A percentile compares a stretch with the other conserved stretches of the same genome.
phyloP scores from a whole-genome alignment of 1,140 invertebrate genomes.

The Carcinoscorpius rotundicauda region DNA sequence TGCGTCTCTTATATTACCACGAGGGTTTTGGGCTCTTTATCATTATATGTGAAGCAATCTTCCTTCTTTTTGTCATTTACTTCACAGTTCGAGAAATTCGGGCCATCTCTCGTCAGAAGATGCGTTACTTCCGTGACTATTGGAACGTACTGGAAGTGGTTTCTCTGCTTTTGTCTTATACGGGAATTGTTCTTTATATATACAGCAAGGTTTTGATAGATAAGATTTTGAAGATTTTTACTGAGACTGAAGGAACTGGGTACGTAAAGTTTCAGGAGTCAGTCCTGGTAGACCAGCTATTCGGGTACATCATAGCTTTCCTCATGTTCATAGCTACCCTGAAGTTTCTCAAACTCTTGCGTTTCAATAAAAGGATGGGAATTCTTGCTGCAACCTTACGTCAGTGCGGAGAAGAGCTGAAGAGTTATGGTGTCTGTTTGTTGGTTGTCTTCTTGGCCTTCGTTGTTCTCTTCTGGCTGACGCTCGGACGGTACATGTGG shows the following conservation, averaged over 20 bases:
- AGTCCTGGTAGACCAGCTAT: constrained; percentile 37
- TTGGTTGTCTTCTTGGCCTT: constrained; percentile 30
- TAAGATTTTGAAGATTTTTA: constrained; percentile 32
- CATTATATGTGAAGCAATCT: constrained; percentile 30
- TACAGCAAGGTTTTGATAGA: constrained; percentile 31
- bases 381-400: constrained; percentile 31
- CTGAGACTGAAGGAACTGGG: constrained; percentile 35
- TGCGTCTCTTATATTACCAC: constrained; percentile 29
- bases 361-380: constrained; percentile 41
- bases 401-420: constrained; percentile 28
- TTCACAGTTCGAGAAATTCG: constrained; percentile 33
- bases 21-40: constrained; percentile 24
- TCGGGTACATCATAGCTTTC: constrained; percentile 37
- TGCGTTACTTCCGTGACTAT: constrained; percentile 33
- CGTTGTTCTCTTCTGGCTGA: constrained; percentile 37
- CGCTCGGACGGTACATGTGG: constrained; percentile 32
- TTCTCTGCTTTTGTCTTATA: constrained; percentile 34
- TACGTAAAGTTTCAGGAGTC: constrained; percentile 42
- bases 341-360: constrained; percentile 40
- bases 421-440: constrained; percentile 29
- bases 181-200: constrained; percentile 34
- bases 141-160: constrained; percentile 38
- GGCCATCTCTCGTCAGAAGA: constrained; percentile 21
- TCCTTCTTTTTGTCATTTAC: constrained; percentile 35
- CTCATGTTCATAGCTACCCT: constrained; percentile 39